These are phyloP conservation scores for Nyctalus aviator DNA, from an alignment of 2,797 vertebrate species.

Conservation along the genomic window DNA sequence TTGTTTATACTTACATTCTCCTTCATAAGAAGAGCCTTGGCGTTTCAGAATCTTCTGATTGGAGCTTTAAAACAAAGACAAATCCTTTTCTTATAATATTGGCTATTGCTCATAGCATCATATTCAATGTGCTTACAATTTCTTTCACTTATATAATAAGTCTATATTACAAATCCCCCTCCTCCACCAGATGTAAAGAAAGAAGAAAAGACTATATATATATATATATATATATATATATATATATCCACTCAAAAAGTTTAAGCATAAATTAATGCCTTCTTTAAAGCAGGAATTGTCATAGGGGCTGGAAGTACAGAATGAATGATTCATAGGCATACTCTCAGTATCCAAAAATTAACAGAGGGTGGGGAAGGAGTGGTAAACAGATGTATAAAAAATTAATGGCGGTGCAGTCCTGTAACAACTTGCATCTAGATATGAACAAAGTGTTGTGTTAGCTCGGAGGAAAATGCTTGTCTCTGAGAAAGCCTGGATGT, in stretches of 20 bases:
- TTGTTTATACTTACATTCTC: neutral
- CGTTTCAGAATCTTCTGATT: slow-evolving; percentile 9
- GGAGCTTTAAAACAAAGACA: neutral
- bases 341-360: slow-evolving; percentile 43
- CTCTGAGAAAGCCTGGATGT: neutral
- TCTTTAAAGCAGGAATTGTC: neutral
- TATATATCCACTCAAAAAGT: slow-evolving; percentile 1
- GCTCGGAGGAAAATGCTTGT: neutral
- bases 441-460: neutral
- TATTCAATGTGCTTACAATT: slow-evolving; percentile 5
- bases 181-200: slow-evolving; percentile 10
- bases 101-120: neutral
- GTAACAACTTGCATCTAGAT: neutral
- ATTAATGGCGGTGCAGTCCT: neutral
- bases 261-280: neutral
- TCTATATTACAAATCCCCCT: neutral
- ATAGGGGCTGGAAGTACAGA: neutral
- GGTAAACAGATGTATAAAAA: slow-evolving; percentile 67
- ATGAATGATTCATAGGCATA: slow-evolving; percentile 44
- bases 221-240: neutral
- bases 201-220: neutral
- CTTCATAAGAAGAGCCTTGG: neutral
- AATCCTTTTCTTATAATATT: neutral
- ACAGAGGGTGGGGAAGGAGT: neutral
- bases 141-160: neutral